These are phyloP conservation scores for Enteromius trimaculatus DNA, from an alignment of 2,797 vertebrate species.

Conservation along the genomic window DNA sequence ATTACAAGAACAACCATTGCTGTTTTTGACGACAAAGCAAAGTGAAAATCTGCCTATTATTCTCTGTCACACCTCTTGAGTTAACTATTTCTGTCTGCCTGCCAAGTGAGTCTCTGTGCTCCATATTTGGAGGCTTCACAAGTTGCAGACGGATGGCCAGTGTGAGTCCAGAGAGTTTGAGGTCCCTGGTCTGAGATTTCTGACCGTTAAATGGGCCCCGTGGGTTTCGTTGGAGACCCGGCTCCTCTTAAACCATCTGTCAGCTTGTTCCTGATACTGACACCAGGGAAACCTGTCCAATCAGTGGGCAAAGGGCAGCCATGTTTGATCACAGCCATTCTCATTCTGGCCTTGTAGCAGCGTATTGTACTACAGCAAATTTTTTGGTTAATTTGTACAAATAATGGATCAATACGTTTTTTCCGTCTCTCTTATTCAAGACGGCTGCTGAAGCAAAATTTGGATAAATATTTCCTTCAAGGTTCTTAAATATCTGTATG, in stretches of 20 bases:
- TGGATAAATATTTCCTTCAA: neutral
- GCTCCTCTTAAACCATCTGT: constrained; percentile 65
- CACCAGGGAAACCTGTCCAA: constrained; percentile 50
- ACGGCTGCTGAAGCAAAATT: neutral
- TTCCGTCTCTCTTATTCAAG: neutral
- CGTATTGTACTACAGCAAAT: neutral
- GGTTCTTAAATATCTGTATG: neutral
- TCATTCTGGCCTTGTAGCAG: neutral
- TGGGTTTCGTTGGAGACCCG: constrained; percentile 52
- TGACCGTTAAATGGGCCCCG: constrained; percentile 54
- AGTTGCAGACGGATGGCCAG: constrained; percentile 61
- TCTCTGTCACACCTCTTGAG: constrained; percentile 1
- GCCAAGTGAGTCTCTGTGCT: constrained; percentile 35
- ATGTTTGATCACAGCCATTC: constrained; percentile 53
- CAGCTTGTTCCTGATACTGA: constrained; percentile 45
- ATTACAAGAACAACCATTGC: neutral
- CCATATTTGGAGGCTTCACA: constrained; percentile 1
- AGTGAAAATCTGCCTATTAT: neutral
- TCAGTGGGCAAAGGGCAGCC: constrained; percentile 47
- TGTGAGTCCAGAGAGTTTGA: constrained; percentile 58
- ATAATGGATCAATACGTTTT: neutral
- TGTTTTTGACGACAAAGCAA: neutral
- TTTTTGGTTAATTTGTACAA: constrained; percentile 17
- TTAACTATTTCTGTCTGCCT: constrained; percentile 6
- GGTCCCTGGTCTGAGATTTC: constrained; percentile 53